Percentiles rank a stretch among this genome's conserved stretches.
Evolutionary conservation across 1,140 invertebrate species (phyloP).

Genomic region (Rhyzopertha dominica): DNA sequence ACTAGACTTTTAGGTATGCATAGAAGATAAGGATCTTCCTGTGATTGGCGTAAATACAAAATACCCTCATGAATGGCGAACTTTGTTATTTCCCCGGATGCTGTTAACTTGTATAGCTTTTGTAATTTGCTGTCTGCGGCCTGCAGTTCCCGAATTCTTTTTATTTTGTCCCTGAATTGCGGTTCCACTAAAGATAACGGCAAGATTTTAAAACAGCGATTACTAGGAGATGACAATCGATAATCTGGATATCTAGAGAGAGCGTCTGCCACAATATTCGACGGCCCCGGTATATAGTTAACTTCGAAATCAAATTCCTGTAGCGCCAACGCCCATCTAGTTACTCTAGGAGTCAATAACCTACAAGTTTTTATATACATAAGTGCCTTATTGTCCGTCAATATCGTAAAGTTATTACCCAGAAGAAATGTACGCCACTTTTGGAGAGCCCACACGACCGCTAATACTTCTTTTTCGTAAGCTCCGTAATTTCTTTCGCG

Average conservation of each 20-base stretch:
- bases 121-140: too few relatives aligned
- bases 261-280: not conserved
- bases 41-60: too few relatives aligned
- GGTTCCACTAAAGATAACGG: too few relatives aligned
- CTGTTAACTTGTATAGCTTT: too few relatives aligned
- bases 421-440: not conserved
- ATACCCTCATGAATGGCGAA: too few relatives aligned
- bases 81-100: too few relatives aligned
- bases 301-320: slow-evolving; percentile 5
- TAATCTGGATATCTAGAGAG: not conserved
- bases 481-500: slow-evolving; percentile 1
- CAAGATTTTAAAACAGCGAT: slow-evolving; percentile 6
- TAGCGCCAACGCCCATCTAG: slow-evolving; percentile 1
- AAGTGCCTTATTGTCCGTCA: not conserved
- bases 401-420: not conserved
- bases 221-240: not conserved
- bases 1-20: too few relatives aligned
- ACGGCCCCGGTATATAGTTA: not conserved
- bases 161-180: too few relatives aligned
- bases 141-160: too few relatives aligned
- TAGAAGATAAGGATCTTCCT: too few relatives aligned
- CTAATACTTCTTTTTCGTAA: slow-evolving; percentile 12
- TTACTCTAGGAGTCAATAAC: slow-evolving; percentile 3
- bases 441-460: not conserved
- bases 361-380: slow-evolving; percentile 2